phyloP scores from a whole-genome alignment of 2,888 invertebrate species.

The Trissoscelio sp. region DNA sequence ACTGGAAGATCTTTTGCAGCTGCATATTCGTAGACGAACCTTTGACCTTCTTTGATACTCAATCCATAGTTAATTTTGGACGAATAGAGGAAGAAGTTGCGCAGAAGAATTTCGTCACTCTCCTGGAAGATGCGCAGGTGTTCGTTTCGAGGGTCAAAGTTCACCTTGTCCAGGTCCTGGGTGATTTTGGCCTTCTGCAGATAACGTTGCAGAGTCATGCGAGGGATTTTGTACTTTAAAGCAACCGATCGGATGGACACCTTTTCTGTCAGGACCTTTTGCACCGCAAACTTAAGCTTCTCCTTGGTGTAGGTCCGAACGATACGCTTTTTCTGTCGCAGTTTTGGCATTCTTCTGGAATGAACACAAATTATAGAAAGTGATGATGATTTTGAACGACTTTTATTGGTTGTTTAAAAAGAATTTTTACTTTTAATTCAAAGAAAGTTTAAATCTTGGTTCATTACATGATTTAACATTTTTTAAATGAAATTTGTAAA shows the following conservation, averaged over 20 bases:
- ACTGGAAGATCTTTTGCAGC: conserved; percentile 29
- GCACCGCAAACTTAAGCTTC: conserved; percentile 45
- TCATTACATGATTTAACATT: too few species aligned
- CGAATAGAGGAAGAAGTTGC: conserved; percentile 55
- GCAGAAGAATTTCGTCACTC: conserved; percentile 45
- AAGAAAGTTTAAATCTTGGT: too few species aligned
- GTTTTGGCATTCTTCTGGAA: conserved; percentile 28
- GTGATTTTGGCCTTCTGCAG: conserved; percentile 44
- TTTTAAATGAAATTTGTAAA: too few species aligned
- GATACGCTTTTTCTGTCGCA: not conserved
- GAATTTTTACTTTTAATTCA: too few species aligned
- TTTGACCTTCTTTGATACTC: conserved; percentile 61
- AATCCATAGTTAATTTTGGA: conserved; percentile 48
- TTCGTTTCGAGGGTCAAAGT: conserved; percentile 35
- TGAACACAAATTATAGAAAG: not conserved
- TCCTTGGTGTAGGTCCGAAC: conserved; percentile 43
- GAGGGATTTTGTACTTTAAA: conserved; percentile 44
- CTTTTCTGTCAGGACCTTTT: conserved; percentile 46
- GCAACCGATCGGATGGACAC: conserved; percentile 55
- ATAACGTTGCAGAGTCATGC: conserved; percentile 55
- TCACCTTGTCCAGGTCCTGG: conserved; percentile 40
- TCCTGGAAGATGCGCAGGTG: conserved; percentile 47
- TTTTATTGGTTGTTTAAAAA: too few species aligned
- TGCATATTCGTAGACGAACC: conserved; percentile 62
- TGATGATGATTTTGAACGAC: too few species aligned